Percentiles rank a stretch among this genome's conserved stretches.
phyloP scores from a whole-genome alignment of 2,797 vertebrate species.

The Scyliorhinus canicula region DNA sequence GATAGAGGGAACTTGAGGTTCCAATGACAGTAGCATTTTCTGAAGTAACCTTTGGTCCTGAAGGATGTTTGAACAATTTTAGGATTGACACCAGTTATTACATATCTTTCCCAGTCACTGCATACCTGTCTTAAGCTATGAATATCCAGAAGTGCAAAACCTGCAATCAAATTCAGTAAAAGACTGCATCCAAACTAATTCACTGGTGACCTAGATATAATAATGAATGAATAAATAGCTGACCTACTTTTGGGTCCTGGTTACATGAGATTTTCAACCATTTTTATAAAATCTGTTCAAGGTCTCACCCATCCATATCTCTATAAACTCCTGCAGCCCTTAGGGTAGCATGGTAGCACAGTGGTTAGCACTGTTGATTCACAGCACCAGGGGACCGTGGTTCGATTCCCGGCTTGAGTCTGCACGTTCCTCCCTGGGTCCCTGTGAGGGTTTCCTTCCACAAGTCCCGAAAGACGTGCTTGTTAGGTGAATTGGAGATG shows the following conservation, averaged over 20 bases:
- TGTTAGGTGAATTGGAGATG: too few relatives aligned
- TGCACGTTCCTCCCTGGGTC: too few relatives aligned
- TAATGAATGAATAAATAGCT: too few relatives aligned
- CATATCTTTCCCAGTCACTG: neutral
- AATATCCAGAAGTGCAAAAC: neutral
- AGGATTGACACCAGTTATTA: neutral
- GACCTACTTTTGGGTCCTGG: neutral
- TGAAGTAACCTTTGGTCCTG: neutral
- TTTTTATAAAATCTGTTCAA: neutral
- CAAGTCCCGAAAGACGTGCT: too few relatives aligned
- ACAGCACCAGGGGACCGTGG: too few relatives aligned
- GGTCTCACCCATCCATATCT: neutral
- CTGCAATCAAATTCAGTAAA: neutral
- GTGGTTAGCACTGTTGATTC: too few relatives aligned
- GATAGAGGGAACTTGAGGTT: neutral
- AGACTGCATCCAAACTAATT: neutral
- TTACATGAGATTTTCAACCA: neutral
- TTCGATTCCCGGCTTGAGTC: too few relatives aligned
- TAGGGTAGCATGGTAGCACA: too few relatives aligned
- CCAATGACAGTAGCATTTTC: neutral
- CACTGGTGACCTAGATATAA: neutral
- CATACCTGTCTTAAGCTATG: neutral
- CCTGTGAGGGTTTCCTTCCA: too few relatives aligned
- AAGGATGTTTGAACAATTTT: neutral
- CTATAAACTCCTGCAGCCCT: neutral